Evolutionary conservation across 1,140 invertebrate species (phyloP).

Genomic region (Batillaria attramentaria): DNA sequence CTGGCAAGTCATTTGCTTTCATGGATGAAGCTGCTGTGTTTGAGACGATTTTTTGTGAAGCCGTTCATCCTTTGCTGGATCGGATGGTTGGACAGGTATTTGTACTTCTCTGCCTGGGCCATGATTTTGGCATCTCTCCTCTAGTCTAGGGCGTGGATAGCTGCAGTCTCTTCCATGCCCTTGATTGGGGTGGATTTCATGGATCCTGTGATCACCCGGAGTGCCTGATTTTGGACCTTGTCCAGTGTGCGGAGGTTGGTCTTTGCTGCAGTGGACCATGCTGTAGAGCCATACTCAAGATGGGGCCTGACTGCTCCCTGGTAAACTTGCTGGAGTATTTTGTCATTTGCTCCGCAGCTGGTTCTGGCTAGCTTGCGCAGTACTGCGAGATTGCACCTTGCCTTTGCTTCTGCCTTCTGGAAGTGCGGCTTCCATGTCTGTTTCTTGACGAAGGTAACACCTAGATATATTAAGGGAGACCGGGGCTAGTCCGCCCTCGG

Average conservation of each 20-base stretch:
- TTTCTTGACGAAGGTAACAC: too few relatives aligned
- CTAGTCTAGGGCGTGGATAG: background rate
- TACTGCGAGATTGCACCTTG: conserved; percentile 19
- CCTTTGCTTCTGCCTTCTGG: conserved; percentile 11
- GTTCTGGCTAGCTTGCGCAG: conserved; percentile 29
- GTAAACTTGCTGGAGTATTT: background rate
- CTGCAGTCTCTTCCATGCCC: background rate
- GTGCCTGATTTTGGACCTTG: conserved; percentile 1
- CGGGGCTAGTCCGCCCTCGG: too few relatives aligned
- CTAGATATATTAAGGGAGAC: too few relatives aligned
- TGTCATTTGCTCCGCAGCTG: conserved; percentile 19
- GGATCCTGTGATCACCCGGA: conserved; percentile 8
- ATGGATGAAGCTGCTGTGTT: background rate
- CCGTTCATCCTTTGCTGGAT: background rate
- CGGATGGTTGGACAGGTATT: conserved; percentile 5
- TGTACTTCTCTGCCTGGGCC: background rate
- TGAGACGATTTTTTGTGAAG: background rate
- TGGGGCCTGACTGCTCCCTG: conserved; percentile 9
- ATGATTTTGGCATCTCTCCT: conserved; percentile 14
- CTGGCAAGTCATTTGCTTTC: background rate
- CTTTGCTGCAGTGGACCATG: background rate
- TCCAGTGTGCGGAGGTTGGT: conserved; percentile 10
- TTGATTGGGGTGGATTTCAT: conserved; percentile 6
- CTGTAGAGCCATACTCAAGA: background rate
- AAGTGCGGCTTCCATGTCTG: conserved; percentile 31